Evolutionary conservation across 2,888 invertebrate species (phyloP), one percentile per base, ranked within the genome.

Genomic region (Drosophila crucigera): DNA sequence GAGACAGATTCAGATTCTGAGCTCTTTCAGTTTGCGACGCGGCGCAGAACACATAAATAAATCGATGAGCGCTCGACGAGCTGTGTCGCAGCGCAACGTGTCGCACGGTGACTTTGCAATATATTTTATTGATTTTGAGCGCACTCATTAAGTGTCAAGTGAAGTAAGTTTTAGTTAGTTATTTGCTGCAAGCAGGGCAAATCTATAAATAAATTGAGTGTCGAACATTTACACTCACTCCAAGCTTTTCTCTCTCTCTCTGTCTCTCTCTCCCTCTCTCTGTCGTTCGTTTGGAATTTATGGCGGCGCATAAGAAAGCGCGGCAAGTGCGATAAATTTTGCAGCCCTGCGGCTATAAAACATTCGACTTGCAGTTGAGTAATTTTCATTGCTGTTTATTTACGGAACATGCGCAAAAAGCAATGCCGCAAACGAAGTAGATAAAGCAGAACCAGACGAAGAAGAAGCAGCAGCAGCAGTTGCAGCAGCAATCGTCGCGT

Each of bases 331-430:
- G 84, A 87, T 92, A 91, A 91, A 91, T 89, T 90, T 78, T 80
- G 81, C 86, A 83, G 88, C 91, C 91, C 91, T 85, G 83, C 76
- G 79, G 73, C 78, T 80, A 90, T 92, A 92, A 91, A 91, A 75
- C 84, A 92, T 87, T 85, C 83, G 78, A 84, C 83, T 74, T 89
- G 85, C 84, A 77, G 80, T 80, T 87, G 85, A 86, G 89, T 84
- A 78, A 84, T 87, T 82, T 75, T 78, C 70, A 68, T 70, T 76
- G 69, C 59, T 73, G 76, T 80, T 73, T 75, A 80, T 81, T 88
- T 82, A 60, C 75, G 83, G 90, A 84, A 88, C 83, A 90, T 89
- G 83, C 85, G 91, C 89, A 84, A 77, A 80, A 78, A 74, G 60
- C 68, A 54, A 65, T 64, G 71, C 72, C 79, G 74, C 82, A 76